phyloP scores from a whole-genome alignment of 2,888 invertebrate species.

The Monochamus alternatus region DNA sequence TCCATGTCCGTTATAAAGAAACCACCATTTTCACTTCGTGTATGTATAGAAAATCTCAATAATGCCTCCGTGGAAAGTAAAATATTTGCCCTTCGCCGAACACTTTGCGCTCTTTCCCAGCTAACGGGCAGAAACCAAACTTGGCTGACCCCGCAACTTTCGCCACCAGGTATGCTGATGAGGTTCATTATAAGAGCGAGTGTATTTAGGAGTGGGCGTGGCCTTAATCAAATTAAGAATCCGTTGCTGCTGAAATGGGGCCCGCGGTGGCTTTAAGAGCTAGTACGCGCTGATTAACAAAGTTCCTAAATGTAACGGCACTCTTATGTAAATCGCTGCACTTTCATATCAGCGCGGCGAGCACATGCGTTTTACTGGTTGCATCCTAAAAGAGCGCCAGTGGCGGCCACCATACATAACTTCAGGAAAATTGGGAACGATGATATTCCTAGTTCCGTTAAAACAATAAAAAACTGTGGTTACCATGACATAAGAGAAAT shows the following conservation, averaged over 20 bases:
- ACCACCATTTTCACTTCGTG: neutral
- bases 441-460: no score
- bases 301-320: conserved; percentile 58
- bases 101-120: neutral
- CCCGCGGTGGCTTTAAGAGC: conserved; percentile 43
- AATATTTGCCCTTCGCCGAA: neutral
- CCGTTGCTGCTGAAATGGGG: conserved; percentile 32
- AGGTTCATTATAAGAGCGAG: conserved; percentile 28
- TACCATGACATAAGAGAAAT: no score
- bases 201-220: conserved; percentile 32
- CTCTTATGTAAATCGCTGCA: conserved; percentile 61
- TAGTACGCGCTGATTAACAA: conserved; percentile 56
- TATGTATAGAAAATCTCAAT: neutral
- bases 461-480: no score
- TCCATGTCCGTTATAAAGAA: neutral
- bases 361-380: conserved; percentile 57
- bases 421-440: no score
- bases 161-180: conserved; percentile 21
- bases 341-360: conserved; percentile 53
- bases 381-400: conserved; percentile 16
- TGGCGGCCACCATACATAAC: neutral
- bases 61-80: neutral
- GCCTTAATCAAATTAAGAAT: conserved; percentile 50
- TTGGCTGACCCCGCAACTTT: neutral
- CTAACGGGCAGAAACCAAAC: neutral